Evolutionary conservation across 2,113 vertebrate species (phyloP), one percentile per base, ranked within the genome.

Genomic region (Lycaon pictus): DNA sequence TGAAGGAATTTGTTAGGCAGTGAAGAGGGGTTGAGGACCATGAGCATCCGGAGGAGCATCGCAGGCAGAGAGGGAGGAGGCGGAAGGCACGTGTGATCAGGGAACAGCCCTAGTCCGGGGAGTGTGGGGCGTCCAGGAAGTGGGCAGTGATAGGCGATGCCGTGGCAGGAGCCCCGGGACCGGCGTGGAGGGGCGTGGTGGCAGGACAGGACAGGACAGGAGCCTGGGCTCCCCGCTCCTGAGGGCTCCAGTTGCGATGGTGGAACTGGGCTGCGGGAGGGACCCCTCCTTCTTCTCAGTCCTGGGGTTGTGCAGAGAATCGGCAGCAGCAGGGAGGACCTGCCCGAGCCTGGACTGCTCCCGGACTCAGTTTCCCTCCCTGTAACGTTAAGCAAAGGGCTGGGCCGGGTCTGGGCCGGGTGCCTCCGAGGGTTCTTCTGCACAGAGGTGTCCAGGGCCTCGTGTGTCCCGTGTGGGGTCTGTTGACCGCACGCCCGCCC

Each of bases 381-480:
- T n/a, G 13, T 53, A 32, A 63, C 32, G 19, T 32, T 37, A 74
- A 12, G n/a, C 2, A 48, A 48, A 55, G 32, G 20, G 23, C 2
- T 29, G 37, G 62, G 74, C 58, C 35, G 13, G 71, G 48, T 11
- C 2, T 29, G 37, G 62, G 74, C 58, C 48, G 13, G 71, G 48
- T 11, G 9, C 71, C 48, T n/a, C 82, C 16, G 51, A 62, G n/a
- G 27, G 43, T 62, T 53, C n/a, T 55, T 88, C 20, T 0, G 10
- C 13, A 55, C 6, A 1, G 69, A 69, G 67, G 37, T 5, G 22
- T 51, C 37, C 43, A 11, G 32, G 11, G 29, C 43, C 56, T 37
- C 0, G 1, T 0, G 11, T 13, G 32, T n/a, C 56, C 37, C 0
- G 2, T 1, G 11, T 13, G 32, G 10, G 6, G 8, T 27, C 62